Conservation (phyloP, 1,140 invertebrate genomes). For the Aphelenchoides fujianensis region DNA sequence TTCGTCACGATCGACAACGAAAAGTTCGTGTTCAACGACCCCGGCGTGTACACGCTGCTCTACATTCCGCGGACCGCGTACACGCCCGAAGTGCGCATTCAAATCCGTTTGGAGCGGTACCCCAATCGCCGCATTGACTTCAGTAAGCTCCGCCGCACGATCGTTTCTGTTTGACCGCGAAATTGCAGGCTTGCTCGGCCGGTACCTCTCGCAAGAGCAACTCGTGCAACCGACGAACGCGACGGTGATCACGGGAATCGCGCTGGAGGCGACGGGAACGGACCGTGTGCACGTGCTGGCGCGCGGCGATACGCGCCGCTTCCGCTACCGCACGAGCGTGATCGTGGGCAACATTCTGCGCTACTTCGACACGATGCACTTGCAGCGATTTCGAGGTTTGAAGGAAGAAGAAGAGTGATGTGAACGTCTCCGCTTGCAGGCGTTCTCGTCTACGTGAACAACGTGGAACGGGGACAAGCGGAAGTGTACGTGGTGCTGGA, state of each 20-base stretch:
- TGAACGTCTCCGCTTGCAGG: constrained; percentile 40
- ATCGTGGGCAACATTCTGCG: constrained; percentile 62
- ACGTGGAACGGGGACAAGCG: constrained; percentile 60
- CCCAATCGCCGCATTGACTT: constrained; percentile 60
- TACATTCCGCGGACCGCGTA: constrained; percentile 58
- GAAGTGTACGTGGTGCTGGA: constrained; percentile 62
- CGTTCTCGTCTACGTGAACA: constrained; percentile 61
- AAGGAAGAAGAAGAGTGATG: too few species aligned
- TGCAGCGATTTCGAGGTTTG: constrained; percentile 58
- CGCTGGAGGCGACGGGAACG: constrained; percentile 60
- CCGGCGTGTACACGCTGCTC: constrained; percentile 57
- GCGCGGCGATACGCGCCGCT: constrained; percentile 58
- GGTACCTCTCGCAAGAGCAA: constrained; percentile 57
- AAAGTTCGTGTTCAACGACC: constrained; percentile 62
- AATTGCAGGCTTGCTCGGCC: constrained; percentile 52
- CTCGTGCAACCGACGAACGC: constrained; percentile 61
- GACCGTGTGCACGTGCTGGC: constrained; percentile 60
- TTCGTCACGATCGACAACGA: constrained; percentile 61
- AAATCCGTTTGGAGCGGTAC: constrained; percentile 58
- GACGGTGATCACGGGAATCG: constrained; percentile 61
- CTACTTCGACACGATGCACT: constrained; percentile 61
- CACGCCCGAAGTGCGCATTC: constrained; percentile 61
- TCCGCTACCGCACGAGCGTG: constrained; percentile 59
- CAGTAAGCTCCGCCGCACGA: constrained; percentile 31
- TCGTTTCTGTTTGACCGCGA: background rate